Evolutionary conservation across 2,888 invertebrate species (phyloP).

Genomic region (Camponotus fellah): DNA sequence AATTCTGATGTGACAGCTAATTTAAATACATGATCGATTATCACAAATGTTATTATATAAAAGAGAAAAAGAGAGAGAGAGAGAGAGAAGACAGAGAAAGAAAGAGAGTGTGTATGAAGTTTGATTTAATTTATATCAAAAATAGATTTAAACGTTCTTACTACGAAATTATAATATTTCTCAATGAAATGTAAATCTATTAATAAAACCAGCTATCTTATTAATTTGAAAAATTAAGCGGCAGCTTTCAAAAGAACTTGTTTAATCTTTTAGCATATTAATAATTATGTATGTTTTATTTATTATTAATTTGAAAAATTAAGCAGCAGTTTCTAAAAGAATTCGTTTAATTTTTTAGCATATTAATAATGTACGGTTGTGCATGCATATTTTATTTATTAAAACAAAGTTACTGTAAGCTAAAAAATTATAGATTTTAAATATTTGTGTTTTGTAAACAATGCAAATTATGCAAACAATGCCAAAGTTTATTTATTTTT

Average conservation of each 20-base stretch:
- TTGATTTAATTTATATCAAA: constrained; percentile 20
- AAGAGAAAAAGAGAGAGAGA: background rate
- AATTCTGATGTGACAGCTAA: constrained; percentile 44
- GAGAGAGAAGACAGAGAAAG: background rate
- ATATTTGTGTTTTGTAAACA: background rate
- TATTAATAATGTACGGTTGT: background rate
- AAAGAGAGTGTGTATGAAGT: background rate
- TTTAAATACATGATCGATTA: constrained; percentile 51
- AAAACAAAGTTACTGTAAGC: background rate
- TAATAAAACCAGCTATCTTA: constrained; percentile 9
- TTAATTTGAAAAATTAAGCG: background rate
- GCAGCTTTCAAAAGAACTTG: background rate
- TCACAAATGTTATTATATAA: constrained; percentile 37
- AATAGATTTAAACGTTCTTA: background rate
- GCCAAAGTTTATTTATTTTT: background rate
- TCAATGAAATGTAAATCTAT: constrained; percentile 4
- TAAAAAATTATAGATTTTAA: background rate
- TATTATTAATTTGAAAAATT: background rate
- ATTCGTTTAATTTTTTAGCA: background rate
- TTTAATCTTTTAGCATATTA: background rate
- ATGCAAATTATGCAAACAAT: background rate
- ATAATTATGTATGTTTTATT: constrained; percentile 10
- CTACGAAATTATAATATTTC: background rate
- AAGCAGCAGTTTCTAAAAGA: background rate
- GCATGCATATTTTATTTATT: background rate